phyloP scores from a whole-genome alignment of 2,113 vertebrate genomes.

The Setophaga kirtlandii region DNA sequence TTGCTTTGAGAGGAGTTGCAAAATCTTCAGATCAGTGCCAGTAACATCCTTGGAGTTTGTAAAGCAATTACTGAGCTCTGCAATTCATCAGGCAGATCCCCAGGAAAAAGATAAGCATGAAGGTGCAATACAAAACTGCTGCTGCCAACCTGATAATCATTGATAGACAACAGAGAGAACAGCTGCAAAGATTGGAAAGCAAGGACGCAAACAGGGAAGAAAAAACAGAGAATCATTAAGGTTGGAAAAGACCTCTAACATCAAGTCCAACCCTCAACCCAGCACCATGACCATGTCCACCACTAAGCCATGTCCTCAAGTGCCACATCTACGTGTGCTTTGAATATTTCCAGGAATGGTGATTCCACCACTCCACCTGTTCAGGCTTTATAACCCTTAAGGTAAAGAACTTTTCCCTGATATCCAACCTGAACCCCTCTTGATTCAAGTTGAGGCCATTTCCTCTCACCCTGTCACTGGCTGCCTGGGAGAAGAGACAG shows the following conservation, averaged over 20 bases:
- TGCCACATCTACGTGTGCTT: fast-evolving
- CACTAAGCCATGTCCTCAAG: not conserved
- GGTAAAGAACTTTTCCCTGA: not conserved
- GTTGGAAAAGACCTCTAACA: not conserved
- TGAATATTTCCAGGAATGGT: not conserved
- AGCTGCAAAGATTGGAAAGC: not conserved
- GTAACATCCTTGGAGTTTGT: not conserved
- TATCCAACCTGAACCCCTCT: not conserved
- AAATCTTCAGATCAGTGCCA: not conserved
- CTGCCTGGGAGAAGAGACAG: fast-evolving
- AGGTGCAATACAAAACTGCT: not conserved
- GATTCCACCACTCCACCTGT: not conserved
- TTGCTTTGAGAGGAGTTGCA: not conserved
- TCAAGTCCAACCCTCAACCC: not conserved
- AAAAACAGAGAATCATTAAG: not conserved
- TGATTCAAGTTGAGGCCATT: too few species aligned
- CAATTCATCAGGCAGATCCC: constrained; percentile 14
- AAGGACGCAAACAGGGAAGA: not conserved
- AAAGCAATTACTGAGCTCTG: not conserved
- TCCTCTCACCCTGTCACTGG: not conserved
- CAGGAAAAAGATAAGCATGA: not conserved
- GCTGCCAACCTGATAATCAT: not conserved
- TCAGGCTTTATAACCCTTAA: not conserved
- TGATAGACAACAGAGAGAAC: not conserved
- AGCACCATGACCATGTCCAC: not conserved